These are phyloP conservation scores for Dreissena rostriformis DNA, from an alignment of 1,140 invertebrate genomes.

Conservation along the genomic window DNA sequence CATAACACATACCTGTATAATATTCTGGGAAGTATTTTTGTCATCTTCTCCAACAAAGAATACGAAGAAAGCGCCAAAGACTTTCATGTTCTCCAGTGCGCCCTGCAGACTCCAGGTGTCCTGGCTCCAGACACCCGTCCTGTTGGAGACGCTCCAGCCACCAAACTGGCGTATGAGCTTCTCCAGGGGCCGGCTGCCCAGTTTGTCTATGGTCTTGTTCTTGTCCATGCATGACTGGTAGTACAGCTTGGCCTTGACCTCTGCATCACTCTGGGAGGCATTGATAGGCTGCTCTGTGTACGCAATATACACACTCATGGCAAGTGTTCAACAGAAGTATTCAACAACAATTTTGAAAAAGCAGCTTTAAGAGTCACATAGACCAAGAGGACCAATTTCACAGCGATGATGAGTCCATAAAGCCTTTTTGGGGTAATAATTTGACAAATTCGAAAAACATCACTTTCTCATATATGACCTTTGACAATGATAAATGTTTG, in stretches of 20 bases:
- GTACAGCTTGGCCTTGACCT: slow-evolving; percentile 94
- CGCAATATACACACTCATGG: too few species aligned
- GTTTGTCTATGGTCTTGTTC: slow-evolving; percentile 93
- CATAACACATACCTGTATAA: slow-evolving; percentile 89
- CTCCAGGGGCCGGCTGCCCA: slow-evolving; percentile 91
- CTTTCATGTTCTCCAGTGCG: slow-evolving; percentile 90
- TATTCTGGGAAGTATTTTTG: slow-evolving; percentile 92
- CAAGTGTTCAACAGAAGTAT: too few species aligned
- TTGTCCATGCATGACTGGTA: slow-evolving; percentile 96
- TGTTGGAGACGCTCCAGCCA: slow-evolving; percentile 88
- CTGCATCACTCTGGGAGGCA: slow-evolving; percentile 86
- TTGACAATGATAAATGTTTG: too few species aligned
- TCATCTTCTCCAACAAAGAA: slow-evolving; percentile 97
- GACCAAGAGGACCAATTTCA: too few species aligned
- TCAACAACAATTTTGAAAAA: too few species aligned
- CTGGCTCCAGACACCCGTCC: slow-evolving; percentile 80
- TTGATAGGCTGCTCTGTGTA: slow-evolving; percentile 66
- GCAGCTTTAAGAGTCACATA: too few species aligned
- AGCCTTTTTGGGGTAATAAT: too few species aligned
- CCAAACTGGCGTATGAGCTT: slow-evolving; percentile 86
- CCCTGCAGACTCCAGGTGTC: slow-evolving; percentile 89
- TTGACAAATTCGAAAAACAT: too few species aligned
- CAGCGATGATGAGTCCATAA: too few species aligned
- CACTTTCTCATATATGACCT: too few species aligned
- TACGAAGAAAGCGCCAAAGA: slow-evolving; percentile 91